Base-by-base conservation (phyloP, 1,140 invertebrate genomes). In the Drosophila nebulosa region DNA sequence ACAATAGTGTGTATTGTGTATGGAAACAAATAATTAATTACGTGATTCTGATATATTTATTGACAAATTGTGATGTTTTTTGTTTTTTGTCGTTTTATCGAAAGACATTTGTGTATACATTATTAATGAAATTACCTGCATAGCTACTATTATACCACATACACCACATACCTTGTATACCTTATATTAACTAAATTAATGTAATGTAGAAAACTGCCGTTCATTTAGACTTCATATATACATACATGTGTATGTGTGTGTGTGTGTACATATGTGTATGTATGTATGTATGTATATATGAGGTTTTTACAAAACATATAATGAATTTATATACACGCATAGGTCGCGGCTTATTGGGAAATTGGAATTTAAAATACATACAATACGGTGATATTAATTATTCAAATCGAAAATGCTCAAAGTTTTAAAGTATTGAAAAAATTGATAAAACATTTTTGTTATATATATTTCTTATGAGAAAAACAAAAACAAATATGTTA, bases 31-130 rank as follows among this genome's bases (percentile, higher is more conserved):
- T 72, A 72, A 42, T 55, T 51, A 74, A 74, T 66, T 73, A 35
- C 59, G 62, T 71, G 58, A 74, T 66, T 74, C 50, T 62, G n/a
- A n/a, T n/a, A n/a, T n/a, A n/a, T n/a, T 74, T 74, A 73, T 57
- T 55, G 12, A 55, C 55, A 65, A 74, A 66, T 74, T 74, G 71
- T 74, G 71, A 74, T 73, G 62, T 66, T 39, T 46, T 64, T 53
- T 64, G 18, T 42, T 58, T 46, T 18, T 16, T 53, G 6, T 18
- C 18, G 30, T 55, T 53, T 27, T 53, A 26, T 52, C 4, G n/a
- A 26, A 6, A 53, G 22, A 53, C 26, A 55, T 55, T 55, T 55
- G 52, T 55, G 52, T 53, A 27, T 53, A 53, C n/a, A 53, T 26
- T 55, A 55, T 26, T 55, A 55, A 14, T 4, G 7, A 26, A 55